Evolutionary conservation across 2,888 invertebrate species (phyloP).

Genomic region (Pteria penguin): DNA sequence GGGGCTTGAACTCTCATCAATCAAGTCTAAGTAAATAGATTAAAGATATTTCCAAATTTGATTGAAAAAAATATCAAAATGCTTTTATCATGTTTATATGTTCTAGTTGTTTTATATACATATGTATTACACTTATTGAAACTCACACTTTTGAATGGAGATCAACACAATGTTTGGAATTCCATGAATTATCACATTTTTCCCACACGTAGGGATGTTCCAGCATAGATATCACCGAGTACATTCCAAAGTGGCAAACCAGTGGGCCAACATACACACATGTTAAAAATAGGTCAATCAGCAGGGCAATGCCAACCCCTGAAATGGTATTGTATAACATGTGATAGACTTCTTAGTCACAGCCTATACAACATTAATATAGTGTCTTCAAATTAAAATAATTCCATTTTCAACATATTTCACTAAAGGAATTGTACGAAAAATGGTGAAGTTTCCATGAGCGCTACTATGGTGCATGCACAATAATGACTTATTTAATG

Average conservation of each 20-base stretch:
- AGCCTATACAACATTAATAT: too few relatives aligned
- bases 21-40: too few relatives aligned
- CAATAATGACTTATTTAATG: too few relatives aligned
- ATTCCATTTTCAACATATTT: too few relatives aligned
- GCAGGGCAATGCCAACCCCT: slow-evolving; percentile 70
- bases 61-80: not conserved
- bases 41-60: slow-evolving; percentile 2
- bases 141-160: slow-evolving; percentile 39
- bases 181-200: slow-evolving; percentile 57
- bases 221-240: slow-evolving; percentile 69
- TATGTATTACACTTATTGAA: not conserved
- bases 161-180: slow-evolving; percentile 45
- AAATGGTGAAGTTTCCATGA: too few relatives aligned
- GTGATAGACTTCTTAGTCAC: too few relatives aligned
- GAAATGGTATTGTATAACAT: too few relatives aligned
- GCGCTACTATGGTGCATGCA: too few relatives aligned
- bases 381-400: too few relatives aligned
- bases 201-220: slow-evolving; percentile 68
- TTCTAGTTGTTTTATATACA: not conserved
- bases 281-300: slow-evolving; percentile 68
- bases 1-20: too few relatives aligned
- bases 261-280: slow-evolving; percentile 68
- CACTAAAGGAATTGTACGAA: too few relatives aligned
- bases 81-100: too few relatives aligned
- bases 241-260: slow-evolving; percentile 72